Base-by-base conservation (phyloP, 2,888 invertebrate species). In the Agrochola litura region DNA sequence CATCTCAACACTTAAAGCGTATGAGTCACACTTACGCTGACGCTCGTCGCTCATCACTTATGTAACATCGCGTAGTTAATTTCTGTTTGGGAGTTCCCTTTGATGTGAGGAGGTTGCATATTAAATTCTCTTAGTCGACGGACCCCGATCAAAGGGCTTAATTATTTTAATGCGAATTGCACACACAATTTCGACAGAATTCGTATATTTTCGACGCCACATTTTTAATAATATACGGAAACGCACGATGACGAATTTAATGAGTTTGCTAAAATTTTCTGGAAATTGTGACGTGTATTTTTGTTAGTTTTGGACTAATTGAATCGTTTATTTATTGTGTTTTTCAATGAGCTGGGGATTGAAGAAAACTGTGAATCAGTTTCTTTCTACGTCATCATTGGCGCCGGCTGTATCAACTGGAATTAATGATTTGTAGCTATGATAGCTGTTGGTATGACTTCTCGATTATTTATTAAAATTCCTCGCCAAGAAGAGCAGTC, bases 51-150 rank as follows among this genome's bases (percentile, higher is more conserved):
- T 85, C 76, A 46, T 86, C 54, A 19, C 78, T 89, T 88, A 76
- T 6, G 63, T 79, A 77, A 52, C 73, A 52, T 67, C 65, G 74
- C 89, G 88, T 91, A 92, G 93, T 94, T 93, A 93, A 94, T 94
- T 93, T 93, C 91, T 91, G 92, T 94, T 94, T 90, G 89, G 90
- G 91, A 89, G 91, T 89, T 88, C 88, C 87, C 93, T 95, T 94
- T 95, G 95, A 95, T 91, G 93, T 93, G 87, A 88, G 88, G 87
- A 90, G 91, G 92, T 87, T 92, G 92, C 94, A 94, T 94, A 95
- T 95, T 95, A 94, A 94, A 95, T 94, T 93, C 93, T 93, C 92
- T 89, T 91, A 92, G 91, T 89, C 91, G 90, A 91, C 91, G 89
- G 90, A 88, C 86, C 82, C 86, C 91, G 93, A 94, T 95, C 95